Base-by-base conservation (phyloP, 53 echinoderm and acorn worm genomes). In the Luidia sarsii region DNA sequence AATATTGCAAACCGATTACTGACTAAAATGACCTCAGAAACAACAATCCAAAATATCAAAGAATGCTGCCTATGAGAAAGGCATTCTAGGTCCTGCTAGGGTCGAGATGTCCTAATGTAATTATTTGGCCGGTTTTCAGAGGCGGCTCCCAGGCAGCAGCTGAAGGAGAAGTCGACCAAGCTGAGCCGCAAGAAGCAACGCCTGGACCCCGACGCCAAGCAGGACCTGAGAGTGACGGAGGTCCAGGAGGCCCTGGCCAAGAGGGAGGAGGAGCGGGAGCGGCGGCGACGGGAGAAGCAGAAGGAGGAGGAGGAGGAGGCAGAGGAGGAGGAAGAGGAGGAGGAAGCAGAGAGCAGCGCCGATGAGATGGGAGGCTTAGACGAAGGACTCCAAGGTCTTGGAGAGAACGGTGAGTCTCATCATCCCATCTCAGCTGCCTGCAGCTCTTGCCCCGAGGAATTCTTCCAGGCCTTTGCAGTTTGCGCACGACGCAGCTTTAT, bases 111-210 rank as follows among this genome's bases (percentile, higher is more conserved):
- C n/a, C n/a, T n/a, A n/a, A n/a, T n/a, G n/a, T n/a, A n/a, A n/a
- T n/a, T n/a, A n/a, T n/a, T n/a, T n/a, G n/a, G n/a, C n/a, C n/a
- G n/a, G n/a, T n/a, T 13, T 39, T 34, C 66, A 92, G 92, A 80
- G 68, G 89, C 88, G 27, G 89, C 89, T 41, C 89, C 89, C 34
- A 73, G 82, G 10, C 89, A 89, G 31, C n/a, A 73, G 20, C 13
- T 85, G 16, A 89, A 89, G 72, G 88, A 89, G 36, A 90, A 90
- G 59, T 61, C 81, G 9, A 88, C 82, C 24, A 92, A 89, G 65
- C 56, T 48, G 18, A 79, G 63, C 50, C 68, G 83, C 35, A 92
- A 92, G 52, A 80, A 81, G 51, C 85, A 82, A 53, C 80, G 89
- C 15, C 64, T 92, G 60, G 92, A 92, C 69, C 92, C 92, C 1